These are phyloP conservation scores for Gobionotothen gibberifrons DNA, from an alignment of 2,797 vertebrate genomes.

Conservation along the genomic window DNA sequence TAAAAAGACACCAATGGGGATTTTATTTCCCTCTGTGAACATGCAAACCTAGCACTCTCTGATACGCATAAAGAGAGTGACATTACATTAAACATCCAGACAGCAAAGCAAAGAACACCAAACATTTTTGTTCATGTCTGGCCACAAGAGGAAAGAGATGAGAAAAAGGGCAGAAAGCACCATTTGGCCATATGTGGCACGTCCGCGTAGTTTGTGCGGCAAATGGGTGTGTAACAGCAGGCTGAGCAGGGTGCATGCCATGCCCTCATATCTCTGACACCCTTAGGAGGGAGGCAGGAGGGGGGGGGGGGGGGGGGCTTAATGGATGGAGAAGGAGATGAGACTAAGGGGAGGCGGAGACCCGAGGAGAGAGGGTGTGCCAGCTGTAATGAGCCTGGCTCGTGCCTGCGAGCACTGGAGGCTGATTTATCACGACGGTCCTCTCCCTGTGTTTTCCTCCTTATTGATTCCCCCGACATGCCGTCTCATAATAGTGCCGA, in stretches of 20 bases:
- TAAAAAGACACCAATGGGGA: neutral
- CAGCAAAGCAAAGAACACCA: conserved; percentile 28
- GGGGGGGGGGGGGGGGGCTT: conserved; percentile 24
- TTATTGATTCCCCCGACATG: conserved; percentile 76
- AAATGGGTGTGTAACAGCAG: conserved; percentile 49
- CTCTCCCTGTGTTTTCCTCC: conserved; percentile 75
- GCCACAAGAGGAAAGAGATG: neutral
- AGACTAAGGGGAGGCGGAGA: conserved; percentile 30
- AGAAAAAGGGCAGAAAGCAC: conserved; percentile 48
- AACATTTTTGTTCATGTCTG: conserved; percentile 25
- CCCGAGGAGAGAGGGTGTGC: conserved; percentile 53
- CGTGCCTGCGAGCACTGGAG: conserved; percentile 55
- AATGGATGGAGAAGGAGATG: conserved; percentile 35
- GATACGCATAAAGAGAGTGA: neutral
- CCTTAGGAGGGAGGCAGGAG: conserved; percentile 2
- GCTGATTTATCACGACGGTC: conserved; percentile 74
- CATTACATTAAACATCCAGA: neutral
- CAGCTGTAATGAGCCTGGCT: conserved; percentile 66
- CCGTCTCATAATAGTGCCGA: conserved; percentile 74
- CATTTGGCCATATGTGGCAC: conserved; percentile 49
- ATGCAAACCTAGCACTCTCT: conserved; percentile 36
- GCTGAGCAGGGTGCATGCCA: conserved; percentile 52
- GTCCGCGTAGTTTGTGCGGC: conserved; percentile 48
- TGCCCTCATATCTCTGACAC: conserved; percentile 45
- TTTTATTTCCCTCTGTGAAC: neutral